phyloP scores from a whole-genome alignment of 1,140 invertebrate species.

The Reticulitermes speratus region DNA sequence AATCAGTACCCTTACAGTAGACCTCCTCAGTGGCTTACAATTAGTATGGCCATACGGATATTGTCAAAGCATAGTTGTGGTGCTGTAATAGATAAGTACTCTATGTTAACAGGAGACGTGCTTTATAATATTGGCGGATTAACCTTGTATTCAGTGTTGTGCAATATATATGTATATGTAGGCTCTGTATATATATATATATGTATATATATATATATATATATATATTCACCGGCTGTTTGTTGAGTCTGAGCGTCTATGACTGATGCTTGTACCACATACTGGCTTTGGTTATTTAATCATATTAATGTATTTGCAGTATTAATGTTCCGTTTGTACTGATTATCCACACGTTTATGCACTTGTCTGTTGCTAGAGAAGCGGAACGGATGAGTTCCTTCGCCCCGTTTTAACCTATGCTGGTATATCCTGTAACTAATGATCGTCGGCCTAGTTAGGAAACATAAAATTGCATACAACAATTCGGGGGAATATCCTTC shows the following conservation, averaged over 20 bases:
- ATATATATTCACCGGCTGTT: neutral
- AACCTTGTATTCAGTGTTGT: neutral
- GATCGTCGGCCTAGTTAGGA: too few relatives aligned
- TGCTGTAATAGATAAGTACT: neutral
- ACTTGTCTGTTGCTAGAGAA: too few relatives aligned
- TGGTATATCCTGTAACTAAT: too few relatives aligned
- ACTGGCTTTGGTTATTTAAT: neutral
- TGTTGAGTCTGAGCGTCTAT: neutral
- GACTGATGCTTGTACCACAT: neutral
- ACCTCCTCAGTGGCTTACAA: neutral
- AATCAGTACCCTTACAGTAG: neutral
- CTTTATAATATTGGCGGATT: neutral
- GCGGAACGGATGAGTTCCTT: too few relatives aligned
- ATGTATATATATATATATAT: neutral
- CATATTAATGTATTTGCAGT: neutral
- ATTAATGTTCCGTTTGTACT: neutral
- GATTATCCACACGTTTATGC: neutral
- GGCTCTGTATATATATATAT: too few relatives aligned
- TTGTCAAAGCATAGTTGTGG: conserved; percentile 11
- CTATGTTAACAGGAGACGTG: neutral
- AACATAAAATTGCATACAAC: too few relatives aligned
- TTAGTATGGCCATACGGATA: neutral
- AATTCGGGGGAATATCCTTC: too few relatives aligned
- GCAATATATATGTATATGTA: neutral
- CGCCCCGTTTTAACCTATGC: too few relatives aligned